phyloP scores from a whole-genome alignment of 1,140 invertebrate genomes.

The Drosophila willistoni region DNA sequence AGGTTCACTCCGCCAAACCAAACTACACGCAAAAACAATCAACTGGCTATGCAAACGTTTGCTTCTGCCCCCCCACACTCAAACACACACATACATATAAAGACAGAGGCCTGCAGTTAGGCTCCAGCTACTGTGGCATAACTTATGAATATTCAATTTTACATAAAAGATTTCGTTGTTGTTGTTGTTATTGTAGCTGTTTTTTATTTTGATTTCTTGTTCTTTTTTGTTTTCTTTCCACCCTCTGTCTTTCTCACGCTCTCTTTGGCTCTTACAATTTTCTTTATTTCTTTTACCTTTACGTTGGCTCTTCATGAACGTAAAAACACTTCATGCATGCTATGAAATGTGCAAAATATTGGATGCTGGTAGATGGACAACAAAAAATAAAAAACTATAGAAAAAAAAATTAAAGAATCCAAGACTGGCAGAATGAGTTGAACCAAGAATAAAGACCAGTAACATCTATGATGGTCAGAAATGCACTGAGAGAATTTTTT shows the following conservation, averaged over 20 bases:
- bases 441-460: neutral
- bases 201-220: conserved; percentile 74
- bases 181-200: conserved; percentile 64
- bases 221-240: conserved; percentile 19
- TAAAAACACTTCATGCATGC: conserved; percentile 59
- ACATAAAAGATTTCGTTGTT: conserved; percentile 79
- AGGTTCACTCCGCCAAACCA: conserved; percentile 75
- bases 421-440: neutral
- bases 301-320: conserved; percentile 39
- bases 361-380: conserved; percentile 13
- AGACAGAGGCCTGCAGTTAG: conserved; percentile 50
- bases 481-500: neutral
- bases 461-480: neutral
- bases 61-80: conserved; percentile 30
- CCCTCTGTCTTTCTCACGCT: neutral
- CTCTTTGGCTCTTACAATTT: neutral
- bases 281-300: conserved; percentile 4
- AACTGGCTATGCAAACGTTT: conserved; percentile 50
- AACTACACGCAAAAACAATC: conserved; percentile 79
- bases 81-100: conserved; percentile 3
- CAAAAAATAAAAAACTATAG: conserved; percentile 1
- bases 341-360: conserved; percentile 67
- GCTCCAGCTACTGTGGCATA: conserved; percentile 59
- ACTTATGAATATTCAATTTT: conserved; percentile 81
- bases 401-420: conserved; percentile 1